A percentile compares a stretch with the other conserved stretches of the same genome.
phyloP scores from a whole-genome alignment of 1,140 invertebrate genomes.

The Nebria ingens region DNA sequence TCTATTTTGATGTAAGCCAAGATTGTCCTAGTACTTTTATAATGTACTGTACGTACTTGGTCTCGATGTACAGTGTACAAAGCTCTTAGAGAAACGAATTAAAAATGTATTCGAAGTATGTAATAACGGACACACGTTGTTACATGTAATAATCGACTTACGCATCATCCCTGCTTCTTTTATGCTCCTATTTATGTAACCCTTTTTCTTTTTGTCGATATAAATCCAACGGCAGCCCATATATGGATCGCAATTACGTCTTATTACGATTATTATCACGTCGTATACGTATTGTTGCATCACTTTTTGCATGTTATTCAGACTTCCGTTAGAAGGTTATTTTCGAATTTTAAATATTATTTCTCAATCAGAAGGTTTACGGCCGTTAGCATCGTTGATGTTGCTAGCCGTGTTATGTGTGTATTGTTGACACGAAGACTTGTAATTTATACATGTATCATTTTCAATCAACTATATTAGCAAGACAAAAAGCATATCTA shows the following conservation, averaged over 20 bases:
- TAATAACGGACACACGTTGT: background rate
- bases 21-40: too few relatives aligned
- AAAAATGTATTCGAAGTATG: background rate
- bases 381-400: too few relatives aligned
- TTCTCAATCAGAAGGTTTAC: background rate
- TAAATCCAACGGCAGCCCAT: background rate
- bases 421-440: background rate
- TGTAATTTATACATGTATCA: background rate
- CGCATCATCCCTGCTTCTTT: too few relatives aligned
- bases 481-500: background rate
- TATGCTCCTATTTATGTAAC: background rate
- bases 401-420: too few relatives aligned
- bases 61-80: too few relatives aligned
- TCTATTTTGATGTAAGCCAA: too few relatives aligned
- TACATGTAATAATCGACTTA: background rate
- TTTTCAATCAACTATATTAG: background rate
- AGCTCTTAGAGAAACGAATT: background rate
- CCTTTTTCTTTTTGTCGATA: background rate
- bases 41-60: too few relatives aligned
- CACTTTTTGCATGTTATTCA: background rate
- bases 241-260: background rate
- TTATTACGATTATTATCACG: background rate
- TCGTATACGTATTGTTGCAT: background rate
- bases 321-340: background rate
- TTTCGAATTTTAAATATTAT: background rate